phyloP scores from a whole-genome alignment of 2,113 vertebrate genomes.

The Galbula dea region DNA sequence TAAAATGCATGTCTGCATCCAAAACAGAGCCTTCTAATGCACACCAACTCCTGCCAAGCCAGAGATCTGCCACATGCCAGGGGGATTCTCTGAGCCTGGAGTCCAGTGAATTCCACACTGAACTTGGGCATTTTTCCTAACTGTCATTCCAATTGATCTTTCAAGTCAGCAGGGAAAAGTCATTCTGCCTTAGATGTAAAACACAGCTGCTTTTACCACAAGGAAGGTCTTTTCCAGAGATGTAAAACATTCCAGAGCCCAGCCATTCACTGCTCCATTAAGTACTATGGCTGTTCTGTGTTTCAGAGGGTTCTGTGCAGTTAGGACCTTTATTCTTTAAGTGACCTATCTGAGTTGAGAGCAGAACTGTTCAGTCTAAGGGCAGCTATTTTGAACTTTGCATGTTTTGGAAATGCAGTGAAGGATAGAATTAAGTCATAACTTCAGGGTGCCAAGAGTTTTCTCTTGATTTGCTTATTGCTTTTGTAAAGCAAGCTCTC shows the following conservation, averaged over 20 bases:
- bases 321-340: background rate
- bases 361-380: background rate
- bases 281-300: background rate
- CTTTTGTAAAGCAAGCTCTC: constrained; percentile 1
- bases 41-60: background rate
- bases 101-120: background rate
- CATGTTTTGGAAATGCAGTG: background rate
- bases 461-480: background rate
- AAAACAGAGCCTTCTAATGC: background rate
- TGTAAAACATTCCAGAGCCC: background rate
- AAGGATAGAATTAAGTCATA: constrained; percentile 42
- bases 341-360: background rate
- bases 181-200: background rate
- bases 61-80: background rate
- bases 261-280: background rate
- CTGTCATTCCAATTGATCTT: background rate
- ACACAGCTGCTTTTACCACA: background rate
- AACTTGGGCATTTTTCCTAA: background rate
- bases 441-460: background rate
- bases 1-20: background rate
- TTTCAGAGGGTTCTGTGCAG: background rate
- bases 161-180: background rate
- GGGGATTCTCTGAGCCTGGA: background rate
- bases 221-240: background rate
- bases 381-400: background rate